These are phyloP conservation scores for Leuctra nigra DNA, from an alignment of 2,888 invertebrate genomes.

Conservation along the genomic window DNA sequence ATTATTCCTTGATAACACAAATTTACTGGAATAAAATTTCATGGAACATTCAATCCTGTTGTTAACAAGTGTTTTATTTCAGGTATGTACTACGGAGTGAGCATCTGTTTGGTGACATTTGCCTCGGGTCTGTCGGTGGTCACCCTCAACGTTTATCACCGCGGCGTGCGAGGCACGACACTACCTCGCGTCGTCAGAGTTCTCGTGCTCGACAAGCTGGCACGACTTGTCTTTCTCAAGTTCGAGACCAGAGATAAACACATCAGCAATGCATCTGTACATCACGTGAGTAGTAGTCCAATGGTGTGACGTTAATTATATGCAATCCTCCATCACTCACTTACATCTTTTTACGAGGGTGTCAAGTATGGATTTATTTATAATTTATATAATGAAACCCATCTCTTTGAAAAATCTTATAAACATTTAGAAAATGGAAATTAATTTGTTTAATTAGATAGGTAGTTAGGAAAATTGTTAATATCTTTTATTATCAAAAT, in stretches of 20 bases:
- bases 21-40: not conserved
- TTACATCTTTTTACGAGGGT: no score
- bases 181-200: constrained; percentile 65
- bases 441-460: no score
- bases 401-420: no score
- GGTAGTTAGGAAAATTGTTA: no score
- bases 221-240: constrained; percentile 64
- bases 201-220: constrained; percentile 67
- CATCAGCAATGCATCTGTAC: constrained; percentile 9
- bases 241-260: constrained; percentile 47
- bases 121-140: constrained; percentile 76
- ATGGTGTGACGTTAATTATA: no score
- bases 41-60: not conserved
- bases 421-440: no score
- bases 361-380: no score
- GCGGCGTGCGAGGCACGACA: constrained; percentile 72
- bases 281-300: constrained; percentile 25
- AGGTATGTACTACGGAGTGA: constrained; percentile 78
- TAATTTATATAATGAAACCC: no score
- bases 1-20: not conserved
- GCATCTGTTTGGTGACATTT: constrained; percentile 73
- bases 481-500: no score
- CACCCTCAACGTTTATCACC: constrained; percentile 78
- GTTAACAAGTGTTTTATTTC: constrained; percentile 2
- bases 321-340: no score